phyloP scores from a whole-genome alignment of 1,140 invertebrate species.

The Drosophila tropicalis region DNA sequence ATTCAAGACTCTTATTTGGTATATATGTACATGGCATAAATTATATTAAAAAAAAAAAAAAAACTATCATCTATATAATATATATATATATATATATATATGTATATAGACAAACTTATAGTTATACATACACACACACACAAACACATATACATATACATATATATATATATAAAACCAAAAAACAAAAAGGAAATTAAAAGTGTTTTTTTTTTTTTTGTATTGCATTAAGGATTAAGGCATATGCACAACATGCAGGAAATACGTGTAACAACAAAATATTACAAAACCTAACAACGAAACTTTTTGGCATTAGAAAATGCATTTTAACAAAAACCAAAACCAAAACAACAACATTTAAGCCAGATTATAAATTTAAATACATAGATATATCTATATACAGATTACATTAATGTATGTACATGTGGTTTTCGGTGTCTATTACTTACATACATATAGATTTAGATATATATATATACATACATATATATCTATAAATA shows the following conservation, averaged over 20 bases:
- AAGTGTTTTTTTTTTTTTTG: slow-evolving; percentile 52
- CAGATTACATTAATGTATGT: slow-evolving; percentile 63
- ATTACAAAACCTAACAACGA: slow-evolving; percentile 82
- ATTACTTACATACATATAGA: slow-evolving; percentile 66
- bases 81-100: slow-evolving; percentile 39
- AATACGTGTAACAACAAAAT: slow-evolving; percentile 77
- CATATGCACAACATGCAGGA: slow-evolving; percentile 70
- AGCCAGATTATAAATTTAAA: slow-evolving; percentile 65
- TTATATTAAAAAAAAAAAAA: too few relatives aligned
- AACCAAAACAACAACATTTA: slow-evolving; percentile 42
- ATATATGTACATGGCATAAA: slow-evolving; percentile 59
- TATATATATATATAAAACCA: slow-evolving; percentile 17
- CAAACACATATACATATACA: slow-evolving; percentile 39
- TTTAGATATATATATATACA: slow-evolving; percentile 49
- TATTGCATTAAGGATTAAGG: slow-evolving; percentile 36
- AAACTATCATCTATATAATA: slow-evolving; percentile 33
- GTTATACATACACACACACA: slow-evolving; percentile 59
- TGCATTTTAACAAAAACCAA: slow-evolving; percentile 76
- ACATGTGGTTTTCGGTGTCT: slow-evolving; percentile 78
- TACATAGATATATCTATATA: slow-evolving; percentile 49
- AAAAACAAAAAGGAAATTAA: slow-evolving; percentile 2
- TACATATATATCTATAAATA: slow-evolving; percentile 38
- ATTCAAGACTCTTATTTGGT: slow-evolving; percentile 79
- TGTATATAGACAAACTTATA: slow-evolving; percentile 54
- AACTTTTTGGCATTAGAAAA: slow-evolving; percentile 80